Percentiles rank a stretch among this genome's conserved stretches.
These are phyloP conservation scores for Fringilla coelebs DNA, from an alignment of 2,797 vertebrate species.

Conservation along the genomic window DNA sequence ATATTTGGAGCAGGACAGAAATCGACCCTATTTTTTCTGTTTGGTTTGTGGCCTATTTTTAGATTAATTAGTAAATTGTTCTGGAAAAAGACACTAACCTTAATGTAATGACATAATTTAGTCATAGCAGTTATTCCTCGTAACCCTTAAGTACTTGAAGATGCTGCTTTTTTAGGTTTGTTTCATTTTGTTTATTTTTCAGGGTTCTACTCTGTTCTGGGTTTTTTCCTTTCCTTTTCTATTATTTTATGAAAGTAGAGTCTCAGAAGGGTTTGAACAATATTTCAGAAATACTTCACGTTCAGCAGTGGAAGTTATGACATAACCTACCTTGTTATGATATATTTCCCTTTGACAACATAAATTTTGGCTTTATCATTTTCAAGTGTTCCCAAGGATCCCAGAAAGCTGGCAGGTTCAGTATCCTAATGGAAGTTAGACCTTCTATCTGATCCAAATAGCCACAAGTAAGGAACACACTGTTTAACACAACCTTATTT, in stretches of 20 bases:
- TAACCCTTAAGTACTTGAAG: not conserved
- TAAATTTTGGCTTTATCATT: not conserved
- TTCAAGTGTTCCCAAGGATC: not conserved
- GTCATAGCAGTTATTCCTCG: not conserved
- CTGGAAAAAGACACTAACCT: not conserved
- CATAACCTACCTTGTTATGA: too few relatives aligned
- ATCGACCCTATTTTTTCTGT: not conserved
- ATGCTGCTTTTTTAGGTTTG: not conserved
- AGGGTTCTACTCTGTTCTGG: not conserved
- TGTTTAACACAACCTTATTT: not conserved
- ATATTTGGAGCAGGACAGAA: not conserved
- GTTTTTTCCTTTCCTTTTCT: not conserved
- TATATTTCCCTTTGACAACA: not conserved
- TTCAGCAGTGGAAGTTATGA: not conserved
- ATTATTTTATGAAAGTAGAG: not conserved
- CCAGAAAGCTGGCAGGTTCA: not conserved
- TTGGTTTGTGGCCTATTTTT: not conserved
- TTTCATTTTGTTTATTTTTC: not conserved
- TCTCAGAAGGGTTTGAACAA: not conserved
- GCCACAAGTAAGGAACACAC: not conserved
- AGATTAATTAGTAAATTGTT: not conserved
- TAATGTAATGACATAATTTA: not conserved
- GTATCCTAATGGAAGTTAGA: not conserved
- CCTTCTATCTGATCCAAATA: not conserved
- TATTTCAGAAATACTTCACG: not conserved